phyloP scores from a whole-genome alignment of 2,113 vertebrate species.

The Scopus umbretta region DNA sequence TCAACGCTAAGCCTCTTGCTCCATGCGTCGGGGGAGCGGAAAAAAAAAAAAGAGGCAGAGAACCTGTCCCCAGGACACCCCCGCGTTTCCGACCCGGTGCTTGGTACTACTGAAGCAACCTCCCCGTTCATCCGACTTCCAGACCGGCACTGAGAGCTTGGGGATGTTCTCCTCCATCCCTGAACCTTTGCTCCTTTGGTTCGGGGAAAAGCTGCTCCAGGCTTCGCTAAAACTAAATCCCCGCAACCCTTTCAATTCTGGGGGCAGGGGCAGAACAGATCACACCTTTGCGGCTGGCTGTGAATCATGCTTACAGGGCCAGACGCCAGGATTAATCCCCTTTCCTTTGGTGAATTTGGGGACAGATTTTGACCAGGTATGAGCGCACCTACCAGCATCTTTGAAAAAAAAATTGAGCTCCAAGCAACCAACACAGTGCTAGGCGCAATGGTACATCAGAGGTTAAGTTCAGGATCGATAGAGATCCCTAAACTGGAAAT shows the following conservation, averaged over 20 bases:
- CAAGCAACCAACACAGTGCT: not conserved
- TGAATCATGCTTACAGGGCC: not conserved
- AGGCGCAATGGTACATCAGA: not conserved
- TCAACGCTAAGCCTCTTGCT: not conserved
- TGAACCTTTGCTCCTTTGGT: too few species aligned
- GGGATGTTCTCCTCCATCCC: accelerated
- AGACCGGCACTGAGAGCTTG: accelerated
- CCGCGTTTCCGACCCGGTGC: accelerated
- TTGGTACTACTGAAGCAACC: accelerated
- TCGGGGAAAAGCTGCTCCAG: not conserved
- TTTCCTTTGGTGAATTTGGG: not conserved
- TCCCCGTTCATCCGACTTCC: accelerated
- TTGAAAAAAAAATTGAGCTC: not conserved
- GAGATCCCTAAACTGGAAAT: accelerated
- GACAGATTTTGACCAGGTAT: not conserved
- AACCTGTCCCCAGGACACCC: accelerated
- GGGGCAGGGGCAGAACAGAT: not conserved
- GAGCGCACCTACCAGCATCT: not conserved
- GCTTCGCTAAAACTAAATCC: not conserved
- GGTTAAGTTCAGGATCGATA: not conserved
- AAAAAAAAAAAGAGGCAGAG: accelerated
- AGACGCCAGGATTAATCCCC: not conserved
- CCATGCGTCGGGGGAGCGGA: accelerated
- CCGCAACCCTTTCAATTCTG: accelerated
- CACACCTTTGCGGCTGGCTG: not conserved